Percentiles rank a stretch among this genome's conserved stretches.
phyloP scores from a whole-genome alignment of 2,888 invertebrate species.

The Andrena bucephala region DNA sequence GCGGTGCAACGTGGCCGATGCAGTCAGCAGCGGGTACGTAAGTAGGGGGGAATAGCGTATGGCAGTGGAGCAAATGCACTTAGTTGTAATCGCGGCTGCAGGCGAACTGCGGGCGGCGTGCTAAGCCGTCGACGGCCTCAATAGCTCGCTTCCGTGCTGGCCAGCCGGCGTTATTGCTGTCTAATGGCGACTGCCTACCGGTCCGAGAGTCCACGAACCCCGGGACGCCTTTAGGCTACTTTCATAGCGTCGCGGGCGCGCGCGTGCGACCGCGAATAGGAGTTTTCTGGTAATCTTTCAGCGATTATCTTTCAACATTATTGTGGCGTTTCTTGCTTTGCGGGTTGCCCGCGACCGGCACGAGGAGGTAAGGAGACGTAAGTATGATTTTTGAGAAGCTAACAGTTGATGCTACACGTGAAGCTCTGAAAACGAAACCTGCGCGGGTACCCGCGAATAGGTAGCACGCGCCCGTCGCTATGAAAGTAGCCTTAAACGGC shows the following conservation, averaged over 20 bases:
- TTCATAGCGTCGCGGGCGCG: no score
- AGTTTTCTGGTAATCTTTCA: no score
- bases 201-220: slow-evolving; percentile 42
- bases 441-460: no score
- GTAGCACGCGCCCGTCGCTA: no score
- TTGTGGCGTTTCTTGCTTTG: no score
- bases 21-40: not conserved
- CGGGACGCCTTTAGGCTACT: slow-evolving; percentile 38
- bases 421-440: no score
- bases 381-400: no score
- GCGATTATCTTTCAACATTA: no score
- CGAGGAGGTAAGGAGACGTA: no score
- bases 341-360: no score
- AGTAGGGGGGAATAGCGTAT: slow-evolving; percentile 27
- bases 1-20: slow-evolving; percentile 32
- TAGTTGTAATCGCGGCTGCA: slow-evolving; percentile 76
- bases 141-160: slow-evolving; percentile 76
- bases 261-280: no score
- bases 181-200: slow-evolving; percentile 67
- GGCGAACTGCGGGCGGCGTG: slow-evolving; percentile 66
- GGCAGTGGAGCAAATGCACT: slow-evolving; percentile 76
- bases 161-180: slow-evolving; percentile 68
- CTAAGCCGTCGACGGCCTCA: slow-evolving; percentile 77
- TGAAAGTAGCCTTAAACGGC: slow-evolving; percentile 30
- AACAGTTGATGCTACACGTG: no score